Evolutionary conservation across 2,797 vertebrate species (phyloP).

Genomic region (Paramormyrops hopkinsi): DNA sequence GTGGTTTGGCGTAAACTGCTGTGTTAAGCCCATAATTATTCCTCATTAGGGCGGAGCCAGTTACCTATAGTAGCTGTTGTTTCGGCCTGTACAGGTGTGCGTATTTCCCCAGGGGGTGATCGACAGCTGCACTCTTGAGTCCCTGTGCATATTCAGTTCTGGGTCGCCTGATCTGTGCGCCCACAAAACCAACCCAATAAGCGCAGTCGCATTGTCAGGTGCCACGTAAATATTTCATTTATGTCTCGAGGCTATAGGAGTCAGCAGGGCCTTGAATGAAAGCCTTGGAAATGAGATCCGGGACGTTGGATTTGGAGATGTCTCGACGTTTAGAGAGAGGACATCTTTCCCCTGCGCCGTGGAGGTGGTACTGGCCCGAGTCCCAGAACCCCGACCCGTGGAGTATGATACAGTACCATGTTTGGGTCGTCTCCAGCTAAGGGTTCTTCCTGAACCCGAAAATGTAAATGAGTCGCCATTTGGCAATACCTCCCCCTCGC

Average conservation of each 20-base stretch:
- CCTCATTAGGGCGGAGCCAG: slow-evolving; percentile 43
- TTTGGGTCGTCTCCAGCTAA: not conserved
- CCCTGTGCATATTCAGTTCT: slow-evolving; percentile 40
- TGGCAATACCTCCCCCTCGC: not conserved
- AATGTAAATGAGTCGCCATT: not conserved
- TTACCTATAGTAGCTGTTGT: slow-evolving; percentile 53
- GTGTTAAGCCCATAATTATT: slow-evolving; percentile 35
- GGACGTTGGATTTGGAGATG: slow-evolving; percentile 10
- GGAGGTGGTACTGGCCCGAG: too few species aligned
- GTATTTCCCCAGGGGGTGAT: slow-evolving; percentile 49
- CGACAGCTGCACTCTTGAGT: slow-evolving; percentile 53
- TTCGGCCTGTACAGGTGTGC: slow-evolving; percentile 61
- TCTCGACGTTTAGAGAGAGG: not conserved
- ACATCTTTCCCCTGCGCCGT: not conserved
- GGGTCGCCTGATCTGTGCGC: slow-evolving; percentile 46
- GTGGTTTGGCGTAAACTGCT: slow-evolving; percentile 12
- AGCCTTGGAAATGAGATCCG: slow-evolving; percentile 35
- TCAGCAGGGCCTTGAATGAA: slow-evolving; percentile 20
- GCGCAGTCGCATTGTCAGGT: slow-evolving; percentile 34
- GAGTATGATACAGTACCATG: not conserved
- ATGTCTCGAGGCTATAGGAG: slow-evolving; percentile 22
- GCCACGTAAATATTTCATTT: slow-evolving; percentile 53
- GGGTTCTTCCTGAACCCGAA: not conserved
- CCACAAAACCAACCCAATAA: slow-evolving; percentile 41
- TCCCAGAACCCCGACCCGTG: not conserved